These are phyloP conservation scores for Coelinius sp. DNA, from an alignment of 2,888 invertebrate genomes.

Conservation along the genomic window DNA sequence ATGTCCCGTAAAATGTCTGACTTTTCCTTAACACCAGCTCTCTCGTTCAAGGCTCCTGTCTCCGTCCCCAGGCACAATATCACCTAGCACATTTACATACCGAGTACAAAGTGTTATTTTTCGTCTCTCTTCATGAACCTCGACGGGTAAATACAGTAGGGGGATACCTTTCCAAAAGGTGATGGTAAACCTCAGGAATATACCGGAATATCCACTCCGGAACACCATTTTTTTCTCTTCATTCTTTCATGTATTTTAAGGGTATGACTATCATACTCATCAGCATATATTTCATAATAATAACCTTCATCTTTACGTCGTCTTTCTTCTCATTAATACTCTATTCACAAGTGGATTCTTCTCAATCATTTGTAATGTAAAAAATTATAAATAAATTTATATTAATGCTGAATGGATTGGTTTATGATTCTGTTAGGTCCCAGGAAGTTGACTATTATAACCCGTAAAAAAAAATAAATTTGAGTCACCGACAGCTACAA, in stretches of 20 bases:
- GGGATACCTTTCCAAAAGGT: not conserved
- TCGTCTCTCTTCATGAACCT: not conserved
- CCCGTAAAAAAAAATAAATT: not conserved
- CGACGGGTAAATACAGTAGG: not conserved
- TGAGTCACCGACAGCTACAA: not conserved
- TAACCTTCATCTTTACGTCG: too few species aligned
- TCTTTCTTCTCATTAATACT: too few species aligned
- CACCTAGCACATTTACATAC: constrained; percentile 52
- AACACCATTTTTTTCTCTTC: too few species aligned
- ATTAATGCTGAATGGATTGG: too few species aligned
- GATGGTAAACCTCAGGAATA: not conserved
- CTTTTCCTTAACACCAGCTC: constrained; percentile 19
- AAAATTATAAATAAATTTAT: too few species aligned
- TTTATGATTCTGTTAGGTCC: too few species aligned
- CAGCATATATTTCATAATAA: too few species aligned
- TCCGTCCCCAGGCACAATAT: constrained; percentile 14
- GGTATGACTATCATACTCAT: too few species aligned
- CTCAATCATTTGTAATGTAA: too few species aligned
- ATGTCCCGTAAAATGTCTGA: not conserved
- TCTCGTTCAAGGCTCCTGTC: constrained; percentile 30
- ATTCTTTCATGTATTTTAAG: not conserved
- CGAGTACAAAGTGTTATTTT: constrained; percentile 56
- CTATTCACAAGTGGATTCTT: too few species aligned
- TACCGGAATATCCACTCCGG: not conserved
- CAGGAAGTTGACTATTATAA: not conserved